These are phyloP conservation scores for Physocephala rufipes DNA, from an alignment of 2,888 invertebrate species.

Conservation along the genomic window DNA sequence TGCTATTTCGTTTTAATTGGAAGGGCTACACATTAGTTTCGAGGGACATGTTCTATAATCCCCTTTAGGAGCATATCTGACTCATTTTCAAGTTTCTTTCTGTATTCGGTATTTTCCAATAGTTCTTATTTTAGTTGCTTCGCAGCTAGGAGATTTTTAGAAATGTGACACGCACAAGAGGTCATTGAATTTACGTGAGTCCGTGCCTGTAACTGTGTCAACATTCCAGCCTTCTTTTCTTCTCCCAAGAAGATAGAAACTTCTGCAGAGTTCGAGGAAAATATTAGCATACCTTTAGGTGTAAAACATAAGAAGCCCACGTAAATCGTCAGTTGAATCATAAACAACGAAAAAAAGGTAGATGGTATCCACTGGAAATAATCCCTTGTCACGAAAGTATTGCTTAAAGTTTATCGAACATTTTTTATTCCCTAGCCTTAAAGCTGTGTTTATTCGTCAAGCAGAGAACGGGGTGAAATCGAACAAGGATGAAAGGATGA, in stretches of 20 bases:
- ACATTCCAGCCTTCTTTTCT: too few relatives aligned
- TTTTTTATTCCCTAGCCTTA: not conserved
- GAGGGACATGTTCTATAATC: not conserved
- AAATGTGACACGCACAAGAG: slow-evolving; percentile 46
- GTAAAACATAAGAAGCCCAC: slow-evolving; percentile 52
- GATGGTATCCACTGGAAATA: slow-evolving; percentile 48
- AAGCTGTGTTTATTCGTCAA: too few relatives aligned
- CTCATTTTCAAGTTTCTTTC: too few relatives aligned
- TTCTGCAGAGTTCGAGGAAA: too few relatives aligned
- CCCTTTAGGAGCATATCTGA: too few relatives aligned
- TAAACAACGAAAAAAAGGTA: slow-evolving; percentile 7
- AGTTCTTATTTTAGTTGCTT: slow-evolving; percentile 38
- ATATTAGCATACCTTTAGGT: slow-evolving; percentile 59
- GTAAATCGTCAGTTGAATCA: not conserved
- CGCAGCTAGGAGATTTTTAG: slow-evolving; percentile 44
- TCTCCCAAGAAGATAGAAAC: too few relatives aligned
- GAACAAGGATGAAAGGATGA: too few relatives aligned
- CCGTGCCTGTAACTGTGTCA: slow-evolving; percentile 41
- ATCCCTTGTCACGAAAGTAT: slow-evolving; percentile 57
- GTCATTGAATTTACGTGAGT: too few relatives aligned
- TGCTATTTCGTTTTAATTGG: not conserved
- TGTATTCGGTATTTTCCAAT: slow-evolving; percentile 37
- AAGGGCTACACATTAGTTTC: not conserved
- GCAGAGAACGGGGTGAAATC: too few relatives aligned
- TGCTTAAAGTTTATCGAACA: slow-evolving; percentile 10